Conservation (phyloP, 2,888 invertebrate species). For the Carpatolechia fugitivella region DNA sequence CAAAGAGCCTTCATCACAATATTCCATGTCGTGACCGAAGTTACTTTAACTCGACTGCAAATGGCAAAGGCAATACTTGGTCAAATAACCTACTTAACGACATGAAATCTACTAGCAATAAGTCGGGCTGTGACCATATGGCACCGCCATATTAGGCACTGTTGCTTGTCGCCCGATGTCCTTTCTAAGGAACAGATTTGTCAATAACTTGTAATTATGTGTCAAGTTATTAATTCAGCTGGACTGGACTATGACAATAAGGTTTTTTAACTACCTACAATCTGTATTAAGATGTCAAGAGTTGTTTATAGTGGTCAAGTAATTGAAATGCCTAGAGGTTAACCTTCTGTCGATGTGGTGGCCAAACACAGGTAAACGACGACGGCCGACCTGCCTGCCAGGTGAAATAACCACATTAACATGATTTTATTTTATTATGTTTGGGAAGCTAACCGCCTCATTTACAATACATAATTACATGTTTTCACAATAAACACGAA, state of each 20-base stretch:
- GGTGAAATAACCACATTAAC: too few relatives aligned
- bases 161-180: background rate
- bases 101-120: background rate
- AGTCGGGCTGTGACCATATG: constrained; percentile 7
- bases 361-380: too few relatives aligned
- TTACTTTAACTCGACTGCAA: background rate
- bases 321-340: background rate
- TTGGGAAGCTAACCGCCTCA: too few relatives aligned
- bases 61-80: constrained; percentile 4
- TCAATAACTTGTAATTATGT: constrained; percentile 6
- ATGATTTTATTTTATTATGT: too few relatives aligned
- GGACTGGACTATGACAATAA: background rate
- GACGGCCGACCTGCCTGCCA: too few relatives aligned
- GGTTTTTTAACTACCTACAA: too few relatives aligned
- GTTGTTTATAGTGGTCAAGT: background rate
- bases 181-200: constrained; percentile 7
- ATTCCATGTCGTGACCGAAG: background rate
- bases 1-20: background rate
- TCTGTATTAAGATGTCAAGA: constrained; percentile 5
- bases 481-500: too few relatives aligned
- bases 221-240: constrained; percentile 2
- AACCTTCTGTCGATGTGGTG: too few relatives aligned
- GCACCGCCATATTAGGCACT: background rate
- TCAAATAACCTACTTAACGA: constrained; percentile 3
- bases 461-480: too few relatives aligned